Percentiles rank a stretch among this genome's conserved stretches.
These are phyloP conservation scores for Galerucella calmariensis DNA, from an alignment of 2,888 invertebrate species.

Conservation along the genomic window DNA sequence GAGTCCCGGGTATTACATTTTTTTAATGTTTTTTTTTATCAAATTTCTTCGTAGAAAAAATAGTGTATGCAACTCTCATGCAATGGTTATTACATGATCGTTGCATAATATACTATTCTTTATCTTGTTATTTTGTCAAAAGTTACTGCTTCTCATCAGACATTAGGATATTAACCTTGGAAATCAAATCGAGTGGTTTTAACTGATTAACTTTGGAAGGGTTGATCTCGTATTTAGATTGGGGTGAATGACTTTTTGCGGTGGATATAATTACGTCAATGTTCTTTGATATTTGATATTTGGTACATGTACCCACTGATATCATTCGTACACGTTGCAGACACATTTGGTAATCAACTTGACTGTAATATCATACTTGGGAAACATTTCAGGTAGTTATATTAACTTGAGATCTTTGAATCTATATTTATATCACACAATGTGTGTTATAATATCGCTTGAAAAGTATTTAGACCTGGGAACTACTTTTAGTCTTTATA, in stretches of 20 bases:
- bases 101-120: too few relatives aligned
- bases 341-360: not conserved
- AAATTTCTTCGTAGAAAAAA: too few relatives aligned
- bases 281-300: constrained; percentile 8
- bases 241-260: constrained; percentile 1
- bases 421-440: not conserved
- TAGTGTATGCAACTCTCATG: too few relatives aligned
- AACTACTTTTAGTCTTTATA: too few relatives aligned
- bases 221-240: not conserved
- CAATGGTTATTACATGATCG: too few relatives aligned
- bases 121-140: not conserved
- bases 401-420: not conserved
- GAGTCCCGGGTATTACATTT: too few relatives aligned
- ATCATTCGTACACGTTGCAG: not conserved
- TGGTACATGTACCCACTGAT: not conserved
- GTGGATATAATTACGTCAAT: constrained; percentile 1
- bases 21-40: too few relatives aligned
- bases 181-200: not conserved
- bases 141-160: not conserved
- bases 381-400: not conserved
- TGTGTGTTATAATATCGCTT: not conserved
- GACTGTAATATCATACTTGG: not conserved
- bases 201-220: constrained; percentile 1
- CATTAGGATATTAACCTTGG: not conserved
- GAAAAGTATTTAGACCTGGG: too few relatives aligned